Evolutionary conservation across 2,797 vertebrate genomes (phyloP).

Genomic region (Rhinoraja longicauda): DNA sequence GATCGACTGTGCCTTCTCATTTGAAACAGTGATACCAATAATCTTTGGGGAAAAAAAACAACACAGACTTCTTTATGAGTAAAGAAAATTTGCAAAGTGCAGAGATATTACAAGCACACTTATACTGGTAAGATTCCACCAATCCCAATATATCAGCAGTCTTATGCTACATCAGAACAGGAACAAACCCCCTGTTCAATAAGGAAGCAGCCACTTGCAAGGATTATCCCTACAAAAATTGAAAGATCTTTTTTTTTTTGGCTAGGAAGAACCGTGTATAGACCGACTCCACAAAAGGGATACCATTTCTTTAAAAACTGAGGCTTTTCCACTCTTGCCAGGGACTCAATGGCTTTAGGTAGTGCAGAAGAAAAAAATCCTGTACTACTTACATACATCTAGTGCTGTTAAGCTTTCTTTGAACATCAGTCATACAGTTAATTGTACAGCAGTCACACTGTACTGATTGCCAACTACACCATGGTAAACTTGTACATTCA

Average conservation of each 20-base stretch:
- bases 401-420: constrained; percentile 32
- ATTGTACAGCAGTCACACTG: constrained; percentile 27
- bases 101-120: constrained; percentile 35
- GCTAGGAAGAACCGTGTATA: constrained; percentile 27
- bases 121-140: constrained; percentile 26
- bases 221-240: constrained; percentile 27
- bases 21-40: constrained; percentile 1
- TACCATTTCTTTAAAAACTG: constrained; percentile 13
- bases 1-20: background rate
- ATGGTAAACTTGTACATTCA: constrained; percentile 33
- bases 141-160: constrained; percentile 14
- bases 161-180: constrained; percentile 26
- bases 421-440: constrained; percentile 12
- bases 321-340: constrained; percentile 17
- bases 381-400: constrained; percentile 33
- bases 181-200: constrained; percentile 10
- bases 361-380: constrained; percentile 28
- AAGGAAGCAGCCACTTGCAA: background rate
- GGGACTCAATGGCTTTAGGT: background rate
- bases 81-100: constrained; percentile 35
- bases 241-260: background rate
- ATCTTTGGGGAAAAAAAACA: background rate
- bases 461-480: constrained; percentile 37
- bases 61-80: constrained; percentile 12
- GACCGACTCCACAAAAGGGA: constrained; percentile 16